Percentiles rank a stretch among this genome's conserved stretches.
phyloP scores from a whole-genome alignment of 2,888 invertebrate genomes.

The Stramonita haemastoma region DNA sequence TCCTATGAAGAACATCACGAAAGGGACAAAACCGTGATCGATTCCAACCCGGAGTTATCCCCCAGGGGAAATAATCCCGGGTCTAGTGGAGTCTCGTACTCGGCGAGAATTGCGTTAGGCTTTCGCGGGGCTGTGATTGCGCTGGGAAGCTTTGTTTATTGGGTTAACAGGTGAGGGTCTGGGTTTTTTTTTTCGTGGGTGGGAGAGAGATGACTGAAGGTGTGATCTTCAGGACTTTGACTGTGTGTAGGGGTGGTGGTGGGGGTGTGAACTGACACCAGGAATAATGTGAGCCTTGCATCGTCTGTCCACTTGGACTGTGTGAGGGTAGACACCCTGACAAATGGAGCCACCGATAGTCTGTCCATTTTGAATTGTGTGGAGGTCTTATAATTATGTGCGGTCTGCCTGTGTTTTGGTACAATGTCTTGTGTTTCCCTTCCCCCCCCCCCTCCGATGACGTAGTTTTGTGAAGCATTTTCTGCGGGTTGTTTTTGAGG shows the following conservation, averaged over 20 bases:
- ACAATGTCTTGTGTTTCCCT: too few species aligned
- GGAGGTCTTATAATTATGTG: not conserved
- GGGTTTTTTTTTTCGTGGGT: not conserved
- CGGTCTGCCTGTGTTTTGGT: too few species aligned
- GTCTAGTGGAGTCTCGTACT: not conserved
- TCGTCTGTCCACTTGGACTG: not conserved
- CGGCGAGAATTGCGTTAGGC: conserved; percentile 14
- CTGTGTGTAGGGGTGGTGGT: too few species aligned
- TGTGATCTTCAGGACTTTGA: not conserved
- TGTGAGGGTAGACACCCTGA: too few species aligned
- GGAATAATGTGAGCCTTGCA: too few species aligned
- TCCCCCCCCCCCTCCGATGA: too few species aligned
- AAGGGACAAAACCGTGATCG: not conserved
- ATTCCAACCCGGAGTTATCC: conserved; percentile 27
- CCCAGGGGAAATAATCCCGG: conserved; percentile 23
- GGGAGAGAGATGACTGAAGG: not conserved
- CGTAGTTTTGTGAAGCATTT: too few species aligned
- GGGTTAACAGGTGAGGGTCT: conserved; percentile 36
- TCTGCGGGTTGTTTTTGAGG: too few species aligned
- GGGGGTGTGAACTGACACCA: too few species aligned
- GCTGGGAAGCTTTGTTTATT: conserved; percentile 10
- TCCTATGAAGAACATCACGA: conserved; percentile 26
- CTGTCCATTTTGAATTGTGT: not conserved
- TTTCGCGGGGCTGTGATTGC: not conserved
- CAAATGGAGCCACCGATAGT: too few species aligned